A percentile compares a stretch with the other conserved stretches of the same genome.
Conservation (phyloP, 2,797 vertebrate species). For the Hippopotamyrus pictus region DNA sequence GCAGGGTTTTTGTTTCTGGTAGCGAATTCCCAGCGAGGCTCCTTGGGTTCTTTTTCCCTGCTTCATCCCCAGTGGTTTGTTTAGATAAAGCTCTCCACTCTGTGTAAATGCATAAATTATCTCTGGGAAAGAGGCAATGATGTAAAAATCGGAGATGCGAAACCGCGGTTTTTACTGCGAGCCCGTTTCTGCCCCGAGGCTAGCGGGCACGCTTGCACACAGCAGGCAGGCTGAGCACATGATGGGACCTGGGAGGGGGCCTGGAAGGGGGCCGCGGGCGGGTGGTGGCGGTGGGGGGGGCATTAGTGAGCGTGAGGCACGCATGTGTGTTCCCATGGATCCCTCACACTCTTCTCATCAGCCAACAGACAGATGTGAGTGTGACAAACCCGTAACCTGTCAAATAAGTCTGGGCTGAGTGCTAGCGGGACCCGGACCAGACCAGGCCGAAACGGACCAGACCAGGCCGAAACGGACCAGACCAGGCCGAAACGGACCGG, state of each 20-base stretch:
- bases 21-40: conserved; percentile 34
- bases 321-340: not conserved
- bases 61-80: conserved; percentile 48
- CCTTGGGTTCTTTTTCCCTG: conserved; percentile 39
- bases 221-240: not conserved
- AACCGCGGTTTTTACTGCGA: conserved; percentile 43
- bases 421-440: not conserved
- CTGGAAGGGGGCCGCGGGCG: not conserved
- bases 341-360: not conserved
- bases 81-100: conserved; percentile 60
- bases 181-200: conserved; percentile 48
- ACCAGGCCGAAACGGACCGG: not conserved
- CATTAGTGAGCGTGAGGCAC: not conserved
- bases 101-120: conserved; percentile 63
- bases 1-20: conserved; percentile 26
- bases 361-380: not conserved
- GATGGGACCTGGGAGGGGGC: not conserved
- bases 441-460: not conserved
- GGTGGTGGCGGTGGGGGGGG: not conserved
- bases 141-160: conserved; percentile 60
- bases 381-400: not conserved
- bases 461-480: not conserved
- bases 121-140: conserved; percentile 59
- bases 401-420: not conserved
- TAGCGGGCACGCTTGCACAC: conserved; percentile 38